Conservation (phyloP, 2,888 invertebrate species). For the Drosophila fulvimacula region DNA sequence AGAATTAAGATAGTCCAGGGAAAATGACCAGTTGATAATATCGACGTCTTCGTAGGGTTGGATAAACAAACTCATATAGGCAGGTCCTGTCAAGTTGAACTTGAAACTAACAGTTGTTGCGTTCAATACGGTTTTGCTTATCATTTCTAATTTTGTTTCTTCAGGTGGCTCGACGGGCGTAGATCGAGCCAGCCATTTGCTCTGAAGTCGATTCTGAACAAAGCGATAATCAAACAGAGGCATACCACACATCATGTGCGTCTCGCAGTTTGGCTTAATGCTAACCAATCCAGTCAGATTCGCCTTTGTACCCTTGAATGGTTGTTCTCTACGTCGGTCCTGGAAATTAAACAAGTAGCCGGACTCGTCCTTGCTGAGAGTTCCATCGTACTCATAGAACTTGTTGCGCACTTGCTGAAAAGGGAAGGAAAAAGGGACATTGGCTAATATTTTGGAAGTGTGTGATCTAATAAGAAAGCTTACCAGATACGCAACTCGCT, state of each 20-base stretch:
- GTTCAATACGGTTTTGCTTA: conserved; percentile 54
- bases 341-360: conserved; percentile 85
- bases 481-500: conserved; percentile 86
- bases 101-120: conserved; percentile 55
- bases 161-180: conserved; percentile 44
- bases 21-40: conserved; percentile 77
- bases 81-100: conserved; percentile 71
- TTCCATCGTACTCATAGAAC: conserved; percentile 82
- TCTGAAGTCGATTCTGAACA: conserved; percentile 37
- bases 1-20: conserved; percentile 56
- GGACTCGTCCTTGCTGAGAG: conserved; percentile 83
- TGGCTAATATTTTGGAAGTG: background rate
- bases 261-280: conserved; percentile 60
- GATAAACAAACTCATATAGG: conserved; percentile 75
- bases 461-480: conserved; percentile 32
- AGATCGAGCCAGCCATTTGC: conserved; percentile 68
- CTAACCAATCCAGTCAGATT: conserved; percentile 59
- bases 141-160: conserved; percentile 50
- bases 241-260: conserved; percentile 76
- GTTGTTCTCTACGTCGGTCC: conserved; percentile 77
- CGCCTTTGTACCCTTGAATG: conserved; percentile 44
- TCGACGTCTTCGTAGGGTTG: conserved; percentile 63
- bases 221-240: conserved; percentile 76
- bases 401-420: conserved; percentile 85
- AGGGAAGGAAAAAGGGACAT: no score